Evolutionary conservation across 2,888 invertebrate species (phyloP).

Genomic region (Mesoligia furuncula): DNA sequence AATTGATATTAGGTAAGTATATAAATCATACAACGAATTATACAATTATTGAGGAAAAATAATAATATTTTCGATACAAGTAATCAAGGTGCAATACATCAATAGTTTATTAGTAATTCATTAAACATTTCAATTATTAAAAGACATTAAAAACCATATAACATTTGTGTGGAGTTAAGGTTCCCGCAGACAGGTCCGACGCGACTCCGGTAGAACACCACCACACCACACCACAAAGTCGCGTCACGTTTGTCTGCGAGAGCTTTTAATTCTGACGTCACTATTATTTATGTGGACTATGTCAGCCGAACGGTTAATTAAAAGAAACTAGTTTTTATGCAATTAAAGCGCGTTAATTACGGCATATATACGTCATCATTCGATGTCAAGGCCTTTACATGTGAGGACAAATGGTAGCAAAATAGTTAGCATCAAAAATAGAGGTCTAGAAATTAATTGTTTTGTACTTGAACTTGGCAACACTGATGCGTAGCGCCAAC

Average conservation of each 20-base stretch:
- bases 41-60: slow-evolving; percentile 1
- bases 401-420: slow-evolving; percentile 24
- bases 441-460: slow-evolving; percentile 33
- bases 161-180: background rate
- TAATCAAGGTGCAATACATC: slow-evolving; percentile 21
- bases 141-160: background rate
- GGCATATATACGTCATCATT: slow-evolving; percentile 35
- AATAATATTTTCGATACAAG: background rate
- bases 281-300: slow-evolving; percentile 24
- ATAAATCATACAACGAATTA: slow-evolving; percentile 27
- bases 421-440: slow-evolving; percentile 35
- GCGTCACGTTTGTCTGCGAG: background rate
- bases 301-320: slow-evolving; percentile 27
- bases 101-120: slow-evolving; percentile 16
- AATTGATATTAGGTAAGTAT: background rate
- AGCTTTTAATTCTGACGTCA: slow-evolving; percentile 26
- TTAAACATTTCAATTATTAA: background rate
- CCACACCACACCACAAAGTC: background rate
- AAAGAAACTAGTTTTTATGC: slow-evolving; percentile 36
- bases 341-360: slow-evolving; percentile 37
- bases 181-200: background rate
- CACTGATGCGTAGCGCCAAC: slow-evolving; percentile 11
- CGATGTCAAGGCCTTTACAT: slow-evolving; percentile 39
- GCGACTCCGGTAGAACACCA: background rate
- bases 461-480: slow-evolving; percentile 42